Percentiles rank a stretch among this genome's conserved stretches.
Evolutionary conservation across 2,797 vertebrate species (phyloP).

Genomic region (Apogon talboti): DNA sequence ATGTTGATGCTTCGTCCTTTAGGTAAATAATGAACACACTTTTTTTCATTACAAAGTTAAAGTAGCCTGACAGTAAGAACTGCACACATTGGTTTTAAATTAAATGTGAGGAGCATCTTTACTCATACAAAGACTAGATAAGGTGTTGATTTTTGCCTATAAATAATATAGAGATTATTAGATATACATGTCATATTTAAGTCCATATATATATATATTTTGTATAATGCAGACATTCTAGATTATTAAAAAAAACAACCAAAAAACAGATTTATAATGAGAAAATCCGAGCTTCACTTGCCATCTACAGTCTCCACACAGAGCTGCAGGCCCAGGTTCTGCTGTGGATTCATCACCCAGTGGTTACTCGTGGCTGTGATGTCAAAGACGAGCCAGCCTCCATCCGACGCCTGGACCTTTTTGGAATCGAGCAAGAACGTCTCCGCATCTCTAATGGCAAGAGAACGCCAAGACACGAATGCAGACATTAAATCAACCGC

Average conservation of each 20-base stretch:
- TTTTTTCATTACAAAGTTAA: constrained; percentile 23
- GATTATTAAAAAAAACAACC: not conserved
- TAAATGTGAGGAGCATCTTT: not conserved
- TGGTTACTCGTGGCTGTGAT: constrained; percentile 99
- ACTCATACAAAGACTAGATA: constrained; percentile 16
- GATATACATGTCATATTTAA: constrained; percentile 8
- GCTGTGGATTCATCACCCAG: constrained; percentile 97
- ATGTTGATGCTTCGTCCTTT: constrained; percentile 95
- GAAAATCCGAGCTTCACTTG: constrained; percentile 76
- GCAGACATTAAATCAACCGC: constrained; percentile 4
- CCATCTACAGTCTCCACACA: constrained; percentile 93
- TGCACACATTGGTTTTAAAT: constrained; percentile 1
- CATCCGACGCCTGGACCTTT: constrained; percentile 90
- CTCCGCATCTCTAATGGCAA: constrained; percentile 90
- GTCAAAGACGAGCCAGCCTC: constrained; percentile 98
- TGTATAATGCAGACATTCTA: constrained; percentile 14
- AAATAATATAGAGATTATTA: constrained; percentile 16
- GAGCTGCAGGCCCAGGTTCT: constrained; percentile 97
- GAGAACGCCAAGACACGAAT: constrained; percentile 16
- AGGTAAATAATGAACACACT: constrained; percentile 43
- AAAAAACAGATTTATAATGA: not conserved
- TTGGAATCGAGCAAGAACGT: constrained; percentile 94
- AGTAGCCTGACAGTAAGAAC: not conserved
- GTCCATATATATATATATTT: constrained; percentile 10
- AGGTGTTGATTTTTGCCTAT: not conserved